Evolutionary conservation across 2,113 vertebrate species (phyloP).

Genomic region (Coregonus clupeaformis): DNA sequence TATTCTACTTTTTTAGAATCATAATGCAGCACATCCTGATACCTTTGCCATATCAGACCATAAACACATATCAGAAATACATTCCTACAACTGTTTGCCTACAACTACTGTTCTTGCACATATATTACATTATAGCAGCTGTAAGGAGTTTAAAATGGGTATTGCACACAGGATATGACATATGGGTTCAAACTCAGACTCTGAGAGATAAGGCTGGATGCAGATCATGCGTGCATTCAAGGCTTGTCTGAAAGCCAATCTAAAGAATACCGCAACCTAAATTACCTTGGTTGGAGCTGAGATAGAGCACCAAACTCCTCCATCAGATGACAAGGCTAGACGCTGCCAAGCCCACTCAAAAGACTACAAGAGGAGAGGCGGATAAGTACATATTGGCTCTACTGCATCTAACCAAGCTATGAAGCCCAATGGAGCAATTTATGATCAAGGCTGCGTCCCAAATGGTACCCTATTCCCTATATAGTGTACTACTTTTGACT

Average conservation of each 20-base stretch:
- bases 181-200: neutral
- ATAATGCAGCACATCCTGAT: too few species aligned
- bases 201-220: neutral
- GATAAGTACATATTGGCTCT: conserved; percentile 69
- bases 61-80: too few species aligned
- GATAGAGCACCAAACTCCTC: conserved; percentile 6
- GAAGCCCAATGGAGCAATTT: conserved; percentile 84
- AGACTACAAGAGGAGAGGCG: too few species aligned
- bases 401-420: conserved; percentile 71
- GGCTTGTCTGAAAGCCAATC: neutral
- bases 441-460: conserved; percentile 65
- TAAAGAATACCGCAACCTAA: conserved; percentile 37
- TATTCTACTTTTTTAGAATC: too few species aligned
- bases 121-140: too few species aligned
- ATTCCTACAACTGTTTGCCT: too few species aligned
- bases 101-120: too few species aligned
- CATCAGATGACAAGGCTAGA: conserved; percentile 34
- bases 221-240: neutral
- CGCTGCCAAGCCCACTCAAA: neutral
- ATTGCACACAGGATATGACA: neutral
- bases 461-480: too few species aligned
- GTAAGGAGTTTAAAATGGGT: too few species aligned
- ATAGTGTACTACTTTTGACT: too few species aligned
- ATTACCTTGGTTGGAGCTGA: conserved; percentile 64
- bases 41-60: too few species aligned